phyloP scores from a whole-genome alignment of 37 sponge, comb jelly and placozoan species.

The Diacarnus erythraeanus region DNA sequence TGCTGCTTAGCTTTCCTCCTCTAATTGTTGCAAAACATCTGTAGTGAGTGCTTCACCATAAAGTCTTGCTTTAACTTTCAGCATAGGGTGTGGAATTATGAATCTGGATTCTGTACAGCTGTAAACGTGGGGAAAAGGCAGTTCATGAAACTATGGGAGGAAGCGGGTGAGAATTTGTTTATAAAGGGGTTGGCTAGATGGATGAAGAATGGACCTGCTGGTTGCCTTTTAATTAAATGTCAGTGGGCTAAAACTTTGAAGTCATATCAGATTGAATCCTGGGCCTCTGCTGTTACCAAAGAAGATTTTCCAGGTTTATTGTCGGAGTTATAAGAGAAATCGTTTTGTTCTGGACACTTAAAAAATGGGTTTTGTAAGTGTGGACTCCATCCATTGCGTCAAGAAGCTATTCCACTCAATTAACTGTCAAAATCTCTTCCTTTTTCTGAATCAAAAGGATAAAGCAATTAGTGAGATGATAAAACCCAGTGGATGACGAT shows the following conservation, averaged over 20 bases:
- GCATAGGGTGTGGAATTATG: too few species aligned
- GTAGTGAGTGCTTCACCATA: neutral
- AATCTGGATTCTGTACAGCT: too few species aligned
- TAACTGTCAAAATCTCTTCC: slow-evolving; percentile 9
- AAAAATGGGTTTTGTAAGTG: neutral
- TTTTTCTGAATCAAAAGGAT: slow-evolving; percentile 20
- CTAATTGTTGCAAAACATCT: neutral
- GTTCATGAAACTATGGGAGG: slow-evolving; percentile 49
- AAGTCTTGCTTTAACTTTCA: too few species aligned
- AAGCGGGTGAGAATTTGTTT: slow-evolving; percentile 46
- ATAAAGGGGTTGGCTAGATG: slow-evolving; percentile 50
- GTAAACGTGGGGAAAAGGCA: slow-evolving; percentile 7
- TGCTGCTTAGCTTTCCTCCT: too few species aligned
- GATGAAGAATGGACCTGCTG: slow-evolving; percentile 46
- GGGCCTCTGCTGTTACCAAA: slow-evolving; percentile 43
- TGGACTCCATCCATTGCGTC: slow-evolving; percentile 1
- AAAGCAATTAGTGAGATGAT: slow-evolving; percentile 32
- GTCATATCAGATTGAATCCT: slow-evolving; percentile 12
- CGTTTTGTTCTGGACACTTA: slow-evolving; percentile 4
- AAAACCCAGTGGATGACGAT: too few species aligned
- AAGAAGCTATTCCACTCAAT: neutral
- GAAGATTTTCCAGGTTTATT: slow-evolving; percentile 35
- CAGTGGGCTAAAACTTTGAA: slow-evolving; percentile 44
- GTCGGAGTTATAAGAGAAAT: slow-evolving; percentile 5
- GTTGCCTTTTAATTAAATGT: too few species aligned